Base-by-base conservation (phyloP, 2,113 vertebrate genomes). In the Oryzias curvinotus region DNA sequence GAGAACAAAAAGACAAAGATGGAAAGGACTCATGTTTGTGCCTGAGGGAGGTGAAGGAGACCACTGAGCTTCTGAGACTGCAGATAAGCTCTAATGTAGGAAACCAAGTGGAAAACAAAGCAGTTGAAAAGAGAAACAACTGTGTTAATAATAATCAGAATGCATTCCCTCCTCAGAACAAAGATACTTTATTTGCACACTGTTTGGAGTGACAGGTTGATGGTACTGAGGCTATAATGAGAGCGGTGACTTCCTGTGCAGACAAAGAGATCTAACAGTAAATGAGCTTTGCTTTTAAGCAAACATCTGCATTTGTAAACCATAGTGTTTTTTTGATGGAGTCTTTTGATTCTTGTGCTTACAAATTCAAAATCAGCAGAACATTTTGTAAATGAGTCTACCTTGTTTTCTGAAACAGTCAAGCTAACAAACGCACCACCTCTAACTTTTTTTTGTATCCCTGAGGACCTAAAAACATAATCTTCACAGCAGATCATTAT, bases 21-120 rank as follows among this genome's bases (percentile, higher is more conserved):
- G 44, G 54, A 61, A 57, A 52, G 47, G 61, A 48, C 44, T 44
- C 57, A 36, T 60, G 21, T 75, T 60, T 51, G 62, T 71, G 71
- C 83, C 81, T 62, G 61, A 67, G 72, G 84, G 64, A 47, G 67
- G 14, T 68, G 81, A 51, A 78, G 71, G 63, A 80, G 57, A 62
- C 65, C 1, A 4, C 44, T 63, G 56, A 52, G 52, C 30, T 43
- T 64, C 28, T 66, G 46, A 61, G 47, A 58, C 17, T 5, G 49
- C 55, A 80, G 65, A 73, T 70, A 72, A 74, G 61, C 73, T 74
- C 51, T 62, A 62, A 57, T 50, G 71, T n/a, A 36, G 21, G 14
- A 36, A 52, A 47, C 62, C 69, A 60, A 30, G 51, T 46, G 45
- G 7, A 36, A 69, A 68, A 74, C 64, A 59, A 63, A 49, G 45